Percentiles rank a stretch among this genome's conserved stretches.
Conservation (phyloP, 2,113 vertebrate species). For the Procavia capensis region DNA sequence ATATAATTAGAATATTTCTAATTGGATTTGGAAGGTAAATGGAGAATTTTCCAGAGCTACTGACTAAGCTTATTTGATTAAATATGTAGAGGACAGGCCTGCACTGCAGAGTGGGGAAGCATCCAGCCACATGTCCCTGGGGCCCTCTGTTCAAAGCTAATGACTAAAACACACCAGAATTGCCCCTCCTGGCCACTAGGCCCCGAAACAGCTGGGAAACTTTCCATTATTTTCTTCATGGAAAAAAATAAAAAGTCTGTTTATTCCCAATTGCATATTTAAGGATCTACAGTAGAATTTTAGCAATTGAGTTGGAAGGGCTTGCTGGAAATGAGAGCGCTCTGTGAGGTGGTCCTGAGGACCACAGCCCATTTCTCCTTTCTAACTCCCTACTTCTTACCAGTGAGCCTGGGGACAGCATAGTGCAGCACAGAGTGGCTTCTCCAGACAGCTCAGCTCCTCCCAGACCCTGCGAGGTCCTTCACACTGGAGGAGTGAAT, state of each 20-base stretch:
- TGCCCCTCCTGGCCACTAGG: constrained; percentile 36
- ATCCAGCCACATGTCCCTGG: neutral
- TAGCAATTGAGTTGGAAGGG: constrained; percentile 34
- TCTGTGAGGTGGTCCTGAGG: neutral
- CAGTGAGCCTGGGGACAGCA: neutral
- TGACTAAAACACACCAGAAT: neutral
- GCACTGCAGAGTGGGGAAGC: neutral
- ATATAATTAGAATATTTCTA: neutral
- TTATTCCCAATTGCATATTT: constrained; percentile 43
- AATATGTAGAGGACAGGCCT: neutral
- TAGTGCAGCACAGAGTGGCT: neutral
- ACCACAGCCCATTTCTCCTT: neutral
- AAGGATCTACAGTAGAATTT: constrained; percentile 49
- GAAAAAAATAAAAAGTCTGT: constrained; percentile 47
- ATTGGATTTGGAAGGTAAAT: constrained; percentile 29
- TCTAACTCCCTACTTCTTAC: neutral
- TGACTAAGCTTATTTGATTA: neutral
- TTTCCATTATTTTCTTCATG: constrained; percentile 28
- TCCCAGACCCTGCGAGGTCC: neutral
- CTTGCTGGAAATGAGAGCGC: neutral
- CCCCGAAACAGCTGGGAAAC: constrained; percentile 32
- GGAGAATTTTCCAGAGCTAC: constrained; percentile 12
- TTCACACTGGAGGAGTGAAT: neutral
- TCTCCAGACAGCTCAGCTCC: neutral
- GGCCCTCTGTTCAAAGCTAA: neutral